Evolutionary conservation across 2,797 vertebrate species (phyloP), one percentile per base, ranked within the genome.

Genomic region (Synanceia verrucosa): DNA sequence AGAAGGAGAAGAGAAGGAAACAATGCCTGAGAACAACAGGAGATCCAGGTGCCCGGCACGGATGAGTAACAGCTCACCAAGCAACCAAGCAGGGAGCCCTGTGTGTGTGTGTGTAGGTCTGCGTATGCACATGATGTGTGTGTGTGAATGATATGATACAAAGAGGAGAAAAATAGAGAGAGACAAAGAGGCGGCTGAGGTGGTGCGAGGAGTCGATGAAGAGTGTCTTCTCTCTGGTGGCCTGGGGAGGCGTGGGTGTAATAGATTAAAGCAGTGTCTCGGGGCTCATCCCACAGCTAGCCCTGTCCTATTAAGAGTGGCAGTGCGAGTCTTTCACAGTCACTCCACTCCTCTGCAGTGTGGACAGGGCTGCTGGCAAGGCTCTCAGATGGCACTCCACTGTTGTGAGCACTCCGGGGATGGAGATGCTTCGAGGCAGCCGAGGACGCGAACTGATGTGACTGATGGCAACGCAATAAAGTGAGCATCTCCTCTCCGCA

Each of bases 401-500:
- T 76, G 75, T 77, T 76, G 83, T 53, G 83, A 80, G 80, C 67
- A 61, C 61, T 14, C 61, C 37, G 60, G 63, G 64, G 73, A 46
- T 65, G 81, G 72, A 74, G 82, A 73, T 46, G 82, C 85, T 85
- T 16, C 1, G 58, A 86, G 81, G 86, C 89, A 73, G 83, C 85
- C 80, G 79, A 90, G 89, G 89, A 91, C 91, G 87, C 82, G 80
- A 85, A 89, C 84, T 46, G 68, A 88, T 80, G 88, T 91, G 91
- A 91, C 87, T 89, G 90, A 93, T 91, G 88, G 91, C 86, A 82
- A 83, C 83, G 86, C 89, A 90, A 91, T 90, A 88, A 93, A 92
- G 90, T 82, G 80, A 87, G 78, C 83, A 81, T 83, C 85, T 70
- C 70, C 61, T 70, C 81, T 71, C 73, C 34, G 34, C 82, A 72